Conservation (phyloP, 92 coral and sea anemone genomes). For the Actinernus sp. region DNA sequence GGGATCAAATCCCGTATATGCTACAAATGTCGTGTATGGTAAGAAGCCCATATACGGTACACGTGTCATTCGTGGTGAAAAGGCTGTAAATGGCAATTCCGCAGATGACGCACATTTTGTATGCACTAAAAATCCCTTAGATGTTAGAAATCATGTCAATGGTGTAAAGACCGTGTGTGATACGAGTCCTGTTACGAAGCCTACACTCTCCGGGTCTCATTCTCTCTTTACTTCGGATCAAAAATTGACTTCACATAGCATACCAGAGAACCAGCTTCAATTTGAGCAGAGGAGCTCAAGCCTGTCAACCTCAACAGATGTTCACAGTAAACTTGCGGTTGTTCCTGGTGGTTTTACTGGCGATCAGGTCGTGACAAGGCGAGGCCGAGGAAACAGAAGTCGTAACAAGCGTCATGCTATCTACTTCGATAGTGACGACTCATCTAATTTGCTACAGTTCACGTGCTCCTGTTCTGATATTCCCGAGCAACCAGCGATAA, state of each 20-base stretch:
- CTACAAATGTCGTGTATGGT: neutral
- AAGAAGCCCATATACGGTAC: neutral
- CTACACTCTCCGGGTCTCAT: neutral
- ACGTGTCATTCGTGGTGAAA: neutral
- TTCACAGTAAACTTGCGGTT: neutral
- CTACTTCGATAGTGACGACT: constrained; percentile 38
- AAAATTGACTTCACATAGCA: constrained; percentile 1
- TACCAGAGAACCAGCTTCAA: neutral
- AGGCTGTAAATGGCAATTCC: neutral
- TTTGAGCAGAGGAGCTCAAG: constrained; percentile 15
- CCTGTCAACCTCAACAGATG: neutral
- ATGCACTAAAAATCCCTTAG: no score
- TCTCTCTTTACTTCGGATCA: constrained; percentile 20
- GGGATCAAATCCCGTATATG: neutral
- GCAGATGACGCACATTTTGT: no score
- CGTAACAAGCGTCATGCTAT: constrained; percentile 31
- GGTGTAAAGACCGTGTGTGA: no score
- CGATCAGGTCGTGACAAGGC: constrained; percentile 13
- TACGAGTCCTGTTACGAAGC: neutral
- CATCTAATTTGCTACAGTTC: constrained; percentile 17
- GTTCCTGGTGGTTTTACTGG: neutral
- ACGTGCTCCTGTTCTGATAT: constrained; percentile 39
- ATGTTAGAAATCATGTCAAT: no score
- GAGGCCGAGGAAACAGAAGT: constrained; percentile 27
- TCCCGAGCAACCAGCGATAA: constrained; percentile 20